phyloP scores from a whole-genome alignment of 30 jellyfish, hydroid and myxozoan species.

The Turritopsis dohrnii region DNA sequence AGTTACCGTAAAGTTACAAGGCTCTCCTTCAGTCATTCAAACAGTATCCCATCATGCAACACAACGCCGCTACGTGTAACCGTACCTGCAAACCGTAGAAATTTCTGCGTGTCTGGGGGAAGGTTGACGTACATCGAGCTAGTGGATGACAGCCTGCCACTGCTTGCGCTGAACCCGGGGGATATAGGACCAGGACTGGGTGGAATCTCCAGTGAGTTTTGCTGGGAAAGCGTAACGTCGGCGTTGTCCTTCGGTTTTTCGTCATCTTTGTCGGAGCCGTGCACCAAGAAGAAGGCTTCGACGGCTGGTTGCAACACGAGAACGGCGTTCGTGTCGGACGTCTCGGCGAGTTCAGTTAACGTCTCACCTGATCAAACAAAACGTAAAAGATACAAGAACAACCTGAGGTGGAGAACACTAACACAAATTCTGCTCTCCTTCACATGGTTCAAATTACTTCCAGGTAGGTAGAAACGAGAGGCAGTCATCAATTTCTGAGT shows the following conservation, averaged over 20 bases:
- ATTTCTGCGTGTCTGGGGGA: slow-evolving; percentile 96
- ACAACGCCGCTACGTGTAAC: no score
- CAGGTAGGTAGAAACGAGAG: no score
- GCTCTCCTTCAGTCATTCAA: background rate
- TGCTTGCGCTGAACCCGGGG: slow-evolving; percentile 73
- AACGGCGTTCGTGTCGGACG: slow-evolving; percentile 96
- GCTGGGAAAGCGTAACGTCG: slow-evolving; percentile 10
- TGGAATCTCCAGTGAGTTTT: slow-evolving; percentile 65
- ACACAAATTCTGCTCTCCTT: no score
- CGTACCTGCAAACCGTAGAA: slow-evolving; percentile 87
- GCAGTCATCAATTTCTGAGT: no score
- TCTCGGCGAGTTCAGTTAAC: slow-evolving; percentile 82
- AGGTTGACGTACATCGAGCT: slow-evolving; percentile 40
- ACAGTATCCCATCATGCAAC: no score
- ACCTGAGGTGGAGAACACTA: no score
- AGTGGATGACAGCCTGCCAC: slow-evolving; percentile 35
- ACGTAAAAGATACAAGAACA: background rate
- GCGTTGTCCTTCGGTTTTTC: slow-evolving; percentile 38
- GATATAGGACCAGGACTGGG: slow-evolving; percentile 93
- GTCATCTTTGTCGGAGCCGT: slow-evolving; percentile 89
- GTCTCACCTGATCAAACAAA: slow-evolving; percentile 64
- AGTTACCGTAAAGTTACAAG: no score
- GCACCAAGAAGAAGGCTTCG: slow-evolving; percentile 92
- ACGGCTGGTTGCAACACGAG: slow-evolving; percentile 95
- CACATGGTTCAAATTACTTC: no score